Conservation (phyloP, 2,888 invertebrate species). For the Troides helena region DNA sequence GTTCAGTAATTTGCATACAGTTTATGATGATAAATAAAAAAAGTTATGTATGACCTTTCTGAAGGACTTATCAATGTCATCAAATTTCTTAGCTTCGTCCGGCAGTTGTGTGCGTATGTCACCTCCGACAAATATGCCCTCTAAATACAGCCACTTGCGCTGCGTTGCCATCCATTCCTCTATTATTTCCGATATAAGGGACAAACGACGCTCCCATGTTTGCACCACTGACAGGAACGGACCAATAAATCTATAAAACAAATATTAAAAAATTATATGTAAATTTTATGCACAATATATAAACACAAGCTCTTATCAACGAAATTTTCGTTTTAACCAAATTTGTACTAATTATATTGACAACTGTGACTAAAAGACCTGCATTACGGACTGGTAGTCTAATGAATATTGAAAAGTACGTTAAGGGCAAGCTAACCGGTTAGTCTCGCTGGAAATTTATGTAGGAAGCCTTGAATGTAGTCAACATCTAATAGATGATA, state of each 20-base stretch:
- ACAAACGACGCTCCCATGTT: conserved; percentile 90
- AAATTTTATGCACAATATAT: too few species aligned
- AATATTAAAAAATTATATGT: neutral
- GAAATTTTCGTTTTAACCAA: too few species aligned
- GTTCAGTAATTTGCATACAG: too few species aligned
- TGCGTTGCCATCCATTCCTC: conserved; percentile 94
- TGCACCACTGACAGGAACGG: conserved; percentile 92
- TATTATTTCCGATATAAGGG: conserved; percentile 90
- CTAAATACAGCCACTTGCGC: conserved; percentile 94
- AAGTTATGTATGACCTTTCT: conserved; percentile 72
- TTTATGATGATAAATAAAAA: too few species aligned
- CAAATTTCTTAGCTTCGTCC: conserved; percentile 94
- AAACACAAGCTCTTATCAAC: too few species aligned
- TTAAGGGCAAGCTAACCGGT: too few species aligned
- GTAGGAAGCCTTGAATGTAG: too few species aligned
- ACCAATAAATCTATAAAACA: conserved; percentile 85
- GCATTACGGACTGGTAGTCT: too few species aligned
- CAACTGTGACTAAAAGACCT: too few species aligned
- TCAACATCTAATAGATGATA: too few species aligned
- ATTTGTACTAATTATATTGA: too few species aligned
- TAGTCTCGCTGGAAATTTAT: neutral
- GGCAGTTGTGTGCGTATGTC: conserved; percentile 93
- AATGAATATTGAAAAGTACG: too few species aligned
- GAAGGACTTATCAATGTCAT: conserved; percentile 91
- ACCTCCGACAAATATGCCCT: conserved; percentile 94